A percentile compares a stretch with the other conserved stretches of the same genome.
Evolutionary conservation across 2,888 invertebrate species (phyloP).

Genomic region (Stenoptilia bipunctidactyla): DNA sequence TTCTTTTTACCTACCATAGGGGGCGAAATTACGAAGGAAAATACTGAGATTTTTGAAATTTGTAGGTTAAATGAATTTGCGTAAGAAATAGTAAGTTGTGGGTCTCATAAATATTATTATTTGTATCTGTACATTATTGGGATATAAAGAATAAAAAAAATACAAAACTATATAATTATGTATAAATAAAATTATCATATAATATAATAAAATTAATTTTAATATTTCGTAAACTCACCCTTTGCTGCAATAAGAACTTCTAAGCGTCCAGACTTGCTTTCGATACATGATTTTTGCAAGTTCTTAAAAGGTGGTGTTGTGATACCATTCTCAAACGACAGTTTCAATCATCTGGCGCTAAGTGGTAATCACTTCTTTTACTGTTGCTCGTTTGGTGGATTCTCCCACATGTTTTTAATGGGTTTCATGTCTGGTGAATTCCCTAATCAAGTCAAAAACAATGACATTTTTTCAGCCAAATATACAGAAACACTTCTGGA

Average conservation of each 20-base stretch:
- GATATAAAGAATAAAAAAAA: not conserved
- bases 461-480: not conserved
- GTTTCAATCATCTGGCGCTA: constrained; percentile 1
- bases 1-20: too few relatives aligned
- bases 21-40: too few relatives aligned
- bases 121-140: not conserved
- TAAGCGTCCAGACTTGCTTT: too few relatives aligned
- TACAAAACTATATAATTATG: too few relatives aligned
- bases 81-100: not conserved
- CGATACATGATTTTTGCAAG: not conserved
- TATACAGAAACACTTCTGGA: not conserved
- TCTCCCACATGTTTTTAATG: constrained; percentile 2
- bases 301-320: constrained; percentile 1
- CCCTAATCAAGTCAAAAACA: constrained; percentile 2
- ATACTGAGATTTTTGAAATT: too few relatives aligned
- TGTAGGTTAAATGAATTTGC: too few relatives aligned
- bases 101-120: not conserved
- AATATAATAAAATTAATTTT: too few relatives aligned
- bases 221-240: not conserved
- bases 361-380: not conserved
- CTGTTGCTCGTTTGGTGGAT: not conserved
- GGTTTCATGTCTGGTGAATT: constrained; percentile 4
- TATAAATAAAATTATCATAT: too few relatives aligned
- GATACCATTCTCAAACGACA: not conserved
- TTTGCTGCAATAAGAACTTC: too few relatives aligned